Evolutionary conservation across 2,888 invertebrate genomes (phyloP), one percentile per base, ranked within the genome.

Genomic region (Leucophenga maculata): DNA sequence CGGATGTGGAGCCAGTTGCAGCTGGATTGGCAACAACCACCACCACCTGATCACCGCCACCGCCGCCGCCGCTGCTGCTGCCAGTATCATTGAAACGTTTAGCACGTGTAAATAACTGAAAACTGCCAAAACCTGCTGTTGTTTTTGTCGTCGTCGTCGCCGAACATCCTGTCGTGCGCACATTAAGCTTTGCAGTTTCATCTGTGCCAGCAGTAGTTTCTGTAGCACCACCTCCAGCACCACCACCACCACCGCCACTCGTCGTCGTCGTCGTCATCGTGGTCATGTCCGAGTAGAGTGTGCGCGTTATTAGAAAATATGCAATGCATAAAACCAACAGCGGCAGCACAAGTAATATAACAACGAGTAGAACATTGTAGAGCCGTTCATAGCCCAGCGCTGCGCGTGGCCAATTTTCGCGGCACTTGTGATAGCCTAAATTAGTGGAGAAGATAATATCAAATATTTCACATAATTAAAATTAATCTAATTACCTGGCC

Each of bases 331-430:
- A 90, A 57, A 93, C 90, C 52, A 92, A 79, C 52, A 94, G 86
- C 0, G 94, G 94, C 71, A 93, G 85, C 0, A 94, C 90, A 18
- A 94, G 89, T 32, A 94, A 89, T 44, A 92, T 89, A 0, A 91
- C 88, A 78, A 92, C 92, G 77, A 94, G 86, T 73, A 92, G 90
- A 52, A 93, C 87, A 77, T 91, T 92, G 86, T 92, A 93, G 6
- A 90, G 90, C 71, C 90, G 90, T 71, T 95, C 95, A 68, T 86
- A 86, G 52, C 83, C 84, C 60, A 90, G 89, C 52, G 89, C 88
- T 57, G 87, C 80, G 55, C 88, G 86, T 11, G 91, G 91, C 92
- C 92, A 92, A 62, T 89, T 88, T 81, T 92, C 92, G 22, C 92
- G 89, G 77, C 92, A 92, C 86, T 92, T 92, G 76, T 90, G 90